These are phyloP conservation scores for Muscina levida DNA, from an alignment of 2,888 invertebrate species.

Conservation along the genomic window DNA sequence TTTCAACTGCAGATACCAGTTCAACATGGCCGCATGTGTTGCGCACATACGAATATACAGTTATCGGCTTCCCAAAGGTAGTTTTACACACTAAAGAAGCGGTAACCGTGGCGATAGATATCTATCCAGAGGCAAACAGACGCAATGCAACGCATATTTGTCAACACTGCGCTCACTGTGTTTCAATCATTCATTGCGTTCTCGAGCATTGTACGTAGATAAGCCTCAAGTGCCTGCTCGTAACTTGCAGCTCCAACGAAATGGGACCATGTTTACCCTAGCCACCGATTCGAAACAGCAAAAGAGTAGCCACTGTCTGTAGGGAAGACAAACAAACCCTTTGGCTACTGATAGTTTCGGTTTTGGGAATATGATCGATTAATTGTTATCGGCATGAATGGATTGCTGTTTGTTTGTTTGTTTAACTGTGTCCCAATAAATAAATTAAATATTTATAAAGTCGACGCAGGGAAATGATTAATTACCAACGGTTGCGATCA, in stretches of 20 bases:
- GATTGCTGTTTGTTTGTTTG: conserved; percentile 46
- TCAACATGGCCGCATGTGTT: not conserved
- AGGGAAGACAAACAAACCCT: conserved; percentile 21
- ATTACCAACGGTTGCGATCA: conserved; percentile 47
- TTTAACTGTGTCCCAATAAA: conserved; percentile 59
- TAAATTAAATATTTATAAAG: conserved; percentile 52
- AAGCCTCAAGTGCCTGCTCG: conserved; percentile 35
- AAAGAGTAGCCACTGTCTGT: conserved; percentile 27
- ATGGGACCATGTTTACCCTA: conserved; percentile 45
- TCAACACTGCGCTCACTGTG: not conserved
- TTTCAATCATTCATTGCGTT: not conserved
- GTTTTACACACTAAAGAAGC: not conserved
- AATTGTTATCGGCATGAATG: conserved; percentile 51
- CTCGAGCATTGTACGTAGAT: conserved; percentile 30
- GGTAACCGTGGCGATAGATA: conserved; percentile 16
- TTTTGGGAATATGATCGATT: conserved; percentile 55
- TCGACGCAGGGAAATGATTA: conserved; percentile 53
- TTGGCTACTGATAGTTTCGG: conserved; percentile 23
- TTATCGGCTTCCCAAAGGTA: conserved; percentile 37
- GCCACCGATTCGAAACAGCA: conserved; percentile 5
- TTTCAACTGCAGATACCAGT: not conserved
- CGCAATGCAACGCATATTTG: not conserved
- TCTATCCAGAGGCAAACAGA: conserved; percentile 21
- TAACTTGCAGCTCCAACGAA: too few relatives aligned
- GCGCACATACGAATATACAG: too few relatives aligned